Evolutionary conservation across 2,113 vertebrate species (phyloP).

Genomic region (Sphaerodactylus townsendi): DNA sequence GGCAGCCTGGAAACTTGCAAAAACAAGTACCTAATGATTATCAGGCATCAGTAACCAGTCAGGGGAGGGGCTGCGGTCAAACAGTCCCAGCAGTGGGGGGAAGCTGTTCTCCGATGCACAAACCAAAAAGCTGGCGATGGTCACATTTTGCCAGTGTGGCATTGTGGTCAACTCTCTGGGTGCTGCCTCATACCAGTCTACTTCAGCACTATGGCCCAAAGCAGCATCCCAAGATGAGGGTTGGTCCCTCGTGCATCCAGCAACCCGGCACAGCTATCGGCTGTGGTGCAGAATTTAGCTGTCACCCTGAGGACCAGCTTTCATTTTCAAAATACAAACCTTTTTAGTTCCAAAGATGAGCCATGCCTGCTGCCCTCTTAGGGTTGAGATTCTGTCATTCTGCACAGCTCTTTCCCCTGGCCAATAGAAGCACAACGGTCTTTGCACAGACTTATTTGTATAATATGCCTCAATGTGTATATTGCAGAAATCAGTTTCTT

Average conservation of each 20-base stretch:
- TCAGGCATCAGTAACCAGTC: not conserved
- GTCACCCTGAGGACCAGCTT: not conserved
- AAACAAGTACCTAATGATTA: not conserved
- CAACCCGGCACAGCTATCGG: not conserved
- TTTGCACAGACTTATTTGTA: not conserved
- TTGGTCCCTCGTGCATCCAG: not conserved
- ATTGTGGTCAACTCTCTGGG: not conserved
- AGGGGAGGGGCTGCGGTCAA: not conserved
- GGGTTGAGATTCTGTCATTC: not conserved
- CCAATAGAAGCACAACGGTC: not conserved
- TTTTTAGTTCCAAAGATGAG: not conserved
- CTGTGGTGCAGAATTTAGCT: not conserved
- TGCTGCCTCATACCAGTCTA: too few relatives aligned
- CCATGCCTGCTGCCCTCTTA: too few relatives aligned
- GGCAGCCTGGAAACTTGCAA: not conserved
- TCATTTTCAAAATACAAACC: not conserved
- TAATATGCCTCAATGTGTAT: not conserved
- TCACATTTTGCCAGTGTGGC: not conserved
- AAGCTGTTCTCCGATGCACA: not conserved
- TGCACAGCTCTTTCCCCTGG: not conserved
- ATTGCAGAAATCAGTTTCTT: not conserved
- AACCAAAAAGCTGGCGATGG: too few relatives aligned
- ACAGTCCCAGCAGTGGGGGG: too few relatives aligned
- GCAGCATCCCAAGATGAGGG: not conserved
- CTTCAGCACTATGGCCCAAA: not conserved